Conservation (phyloP, 1,140 invertebrate genomes). For the Popillia japonica region DNA sequence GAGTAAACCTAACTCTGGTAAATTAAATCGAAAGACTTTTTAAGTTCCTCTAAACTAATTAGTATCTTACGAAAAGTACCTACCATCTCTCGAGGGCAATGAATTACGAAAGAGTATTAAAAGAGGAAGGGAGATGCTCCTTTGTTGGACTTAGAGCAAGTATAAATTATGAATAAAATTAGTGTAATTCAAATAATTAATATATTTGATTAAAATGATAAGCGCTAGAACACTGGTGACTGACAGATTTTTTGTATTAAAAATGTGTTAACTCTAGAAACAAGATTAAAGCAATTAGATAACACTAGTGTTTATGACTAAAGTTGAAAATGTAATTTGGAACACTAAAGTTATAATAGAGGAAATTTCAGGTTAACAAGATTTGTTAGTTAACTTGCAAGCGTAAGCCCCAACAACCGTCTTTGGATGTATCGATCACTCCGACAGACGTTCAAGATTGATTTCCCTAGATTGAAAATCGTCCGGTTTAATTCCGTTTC, state of each 20-base stretch:
- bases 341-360: background rate
- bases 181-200: no score
- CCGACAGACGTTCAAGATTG: background rate
- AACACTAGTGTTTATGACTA: background rate
- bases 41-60: background rate
- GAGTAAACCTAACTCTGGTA: background rate
- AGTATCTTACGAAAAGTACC: background rate
- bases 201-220: no score
- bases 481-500: background rate
- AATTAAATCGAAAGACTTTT: slow-evolving; percentile 12
- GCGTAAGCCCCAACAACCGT: background rate
- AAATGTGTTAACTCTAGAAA: no score
- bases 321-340: background rate
- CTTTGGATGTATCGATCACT: background rate
- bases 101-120: background rate
- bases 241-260: no score
- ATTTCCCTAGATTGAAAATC: slow-evolving; percentile 13
- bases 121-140: background rate
- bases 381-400: background rate
- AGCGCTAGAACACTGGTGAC: no score
- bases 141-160: no score
- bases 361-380: background rate
- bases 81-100: background rate
- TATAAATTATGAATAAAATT: no score
- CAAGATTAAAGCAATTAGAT: no score